Conservation (phyloP, 2,888 invertebrate species). For the Carcina quercana region DNA sequence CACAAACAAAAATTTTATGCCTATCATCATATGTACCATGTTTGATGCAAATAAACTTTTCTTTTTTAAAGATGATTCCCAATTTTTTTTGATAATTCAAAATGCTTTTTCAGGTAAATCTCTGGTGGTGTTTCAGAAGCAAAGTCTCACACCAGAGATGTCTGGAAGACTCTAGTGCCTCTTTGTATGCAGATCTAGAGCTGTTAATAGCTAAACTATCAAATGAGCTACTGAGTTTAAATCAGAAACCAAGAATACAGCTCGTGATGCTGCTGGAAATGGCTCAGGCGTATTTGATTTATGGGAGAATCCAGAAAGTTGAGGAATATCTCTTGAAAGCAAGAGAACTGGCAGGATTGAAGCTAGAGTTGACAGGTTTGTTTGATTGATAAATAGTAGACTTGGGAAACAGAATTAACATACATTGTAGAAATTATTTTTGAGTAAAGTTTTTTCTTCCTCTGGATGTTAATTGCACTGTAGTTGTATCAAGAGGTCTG, state of each 20-base stretch:
- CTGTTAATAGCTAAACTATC: slow-evolving; percentile 54
- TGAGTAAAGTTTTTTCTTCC: no score
- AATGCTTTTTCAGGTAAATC: slow-evolving; percentile 40
- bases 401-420: neutral
- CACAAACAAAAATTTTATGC: no score
- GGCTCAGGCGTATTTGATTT: slow-evolving; percentile 81
- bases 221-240: slow-evolving; percentile 47
- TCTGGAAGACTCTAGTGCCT: slow-evolving; percentile 83
- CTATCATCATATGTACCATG: no score
- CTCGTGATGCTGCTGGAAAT: slow-evolving; percentile 64
- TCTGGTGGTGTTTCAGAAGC: slow-evolving; percentile 86
- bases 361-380: slow-evolving; percentile 80
- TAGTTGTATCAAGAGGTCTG: no score
- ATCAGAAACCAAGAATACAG: slow-evolving; percentile 42
- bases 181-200: slow-evolving; percentile 77
- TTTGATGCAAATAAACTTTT: no score
- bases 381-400: neutral
- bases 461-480: no score
- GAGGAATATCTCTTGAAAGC: slow-evolving; percentile 80
- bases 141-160: slow-evolving; percentile 83
- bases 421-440: no score
- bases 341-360: slow-evolving; percentile 76
- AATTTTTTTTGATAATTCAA: neutral
- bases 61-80: slow-evolving; percentile 1
- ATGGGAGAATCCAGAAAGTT: slow-evolving; percentile 81